These are phyloP conservation scores for Eulemur rubriventer DNA, from an alignment of 2,797 vertebrate genomes.

Conservation along the genomic window DNA sequence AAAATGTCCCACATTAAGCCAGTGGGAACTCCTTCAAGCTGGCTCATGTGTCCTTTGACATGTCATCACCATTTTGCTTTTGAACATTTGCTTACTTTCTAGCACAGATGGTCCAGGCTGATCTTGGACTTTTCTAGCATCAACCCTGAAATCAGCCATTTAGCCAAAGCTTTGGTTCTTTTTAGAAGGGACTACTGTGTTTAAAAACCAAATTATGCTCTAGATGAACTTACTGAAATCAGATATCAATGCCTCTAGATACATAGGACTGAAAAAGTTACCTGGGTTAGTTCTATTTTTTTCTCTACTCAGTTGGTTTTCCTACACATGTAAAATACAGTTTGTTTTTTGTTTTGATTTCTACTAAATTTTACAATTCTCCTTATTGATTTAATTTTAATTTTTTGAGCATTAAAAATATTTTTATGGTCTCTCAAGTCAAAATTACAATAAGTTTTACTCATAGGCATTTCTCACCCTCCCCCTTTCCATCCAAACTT, in stretches of 20 bases:
- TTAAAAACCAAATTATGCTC: not conserved
- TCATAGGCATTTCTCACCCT: not conserved
- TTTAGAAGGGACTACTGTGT: not conserved
- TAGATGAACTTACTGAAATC: not conserved
- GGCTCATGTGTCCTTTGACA: not conserved
- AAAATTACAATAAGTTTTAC: not conserved
- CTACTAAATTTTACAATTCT: not conserved
- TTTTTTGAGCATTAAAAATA: not conserved
- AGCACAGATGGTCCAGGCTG: not conserved
- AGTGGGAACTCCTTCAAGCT: not conserved
- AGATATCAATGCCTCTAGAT: not conserved
- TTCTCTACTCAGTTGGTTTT: not conserved
- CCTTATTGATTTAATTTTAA: not conserved
- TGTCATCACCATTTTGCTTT: not conserved
- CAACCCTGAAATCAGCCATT: not conserved
- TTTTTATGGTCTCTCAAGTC: not conserved
- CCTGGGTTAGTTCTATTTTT: not conserved
- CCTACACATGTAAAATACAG: not conserved
- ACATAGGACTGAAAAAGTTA: not conserved
- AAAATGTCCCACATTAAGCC: not conserved
- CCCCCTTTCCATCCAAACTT: not conserved
- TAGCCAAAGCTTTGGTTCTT: not conserved
- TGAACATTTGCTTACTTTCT: not conserved
- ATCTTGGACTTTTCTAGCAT: not conserved
- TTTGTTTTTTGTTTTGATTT: not conserved